A percentile compares a stretch with the other conserved stretches of the same genome.
These are phyloP conservation scores for Proteles cristata DNA, from an alignment of 2,113 vertebrate genomes.

Conservation along the genomic window DNA sequence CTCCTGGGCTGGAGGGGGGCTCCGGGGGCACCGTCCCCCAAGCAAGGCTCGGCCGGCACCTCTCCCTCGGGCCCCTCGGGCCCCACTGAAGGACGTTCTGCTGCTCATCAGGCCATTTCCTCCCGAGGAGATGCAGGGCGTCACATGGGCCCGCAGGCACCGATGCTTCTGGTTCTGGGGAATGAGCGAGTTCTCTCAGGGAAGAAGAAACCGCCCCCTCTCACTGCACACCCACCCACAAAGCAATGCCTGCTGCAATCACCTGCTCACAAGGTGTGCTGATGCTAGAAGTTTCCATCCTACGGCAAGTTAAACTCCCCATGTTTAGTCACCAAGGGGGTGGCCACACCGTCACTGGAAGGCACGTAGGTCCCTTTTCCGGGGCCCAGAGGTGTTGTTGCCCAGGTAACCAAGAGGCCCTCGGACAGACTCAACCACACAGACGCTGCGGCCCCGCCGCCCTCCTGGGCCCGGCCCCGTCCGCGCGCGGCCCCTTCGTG, in stretches of 20 bases:
- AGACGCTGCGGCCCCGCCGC: no score
- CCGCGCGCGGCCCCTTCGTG: no score
- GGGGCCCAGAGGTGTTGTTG: not conserved
- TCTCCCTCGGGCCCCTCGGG: not conserved
- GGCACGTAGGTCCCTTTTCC: not conserved
- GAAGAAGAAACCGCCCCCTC: not conserved
- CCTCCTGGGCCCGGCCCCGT: no score
- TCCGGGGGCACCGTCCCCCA: not conserved
- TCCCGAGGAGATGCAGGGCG: not conserved
- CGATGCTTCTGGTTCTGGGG: not conserved
- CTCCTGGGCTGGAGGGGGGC: no score
- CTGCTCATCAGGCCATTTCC: not conserved
- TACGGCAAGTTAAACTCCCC: not conserved
- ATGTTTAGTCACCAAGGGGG: not conserved
- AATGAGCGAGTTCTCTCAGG: not conserved
- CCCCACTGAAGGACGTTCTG: not conserved
- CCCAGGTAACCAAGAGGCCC: not conserved
- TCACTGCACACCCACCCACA: not conserved
- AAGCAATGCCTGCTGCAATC: not conserved
- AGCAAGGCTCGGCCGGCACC: not conserved
- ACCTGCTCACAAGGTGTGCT: not conserved
- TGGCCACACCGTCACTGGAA: not conserved
- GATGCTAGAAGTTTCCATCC: not conserved
- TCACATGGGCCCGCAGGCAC: accelerated
- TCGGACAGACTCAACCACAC: no score